Evolutionary conservation across 37 sponge, comb jelly and placozoan genomes (phyloP).

Genomic region (Corticium candelabrum): DNA sequence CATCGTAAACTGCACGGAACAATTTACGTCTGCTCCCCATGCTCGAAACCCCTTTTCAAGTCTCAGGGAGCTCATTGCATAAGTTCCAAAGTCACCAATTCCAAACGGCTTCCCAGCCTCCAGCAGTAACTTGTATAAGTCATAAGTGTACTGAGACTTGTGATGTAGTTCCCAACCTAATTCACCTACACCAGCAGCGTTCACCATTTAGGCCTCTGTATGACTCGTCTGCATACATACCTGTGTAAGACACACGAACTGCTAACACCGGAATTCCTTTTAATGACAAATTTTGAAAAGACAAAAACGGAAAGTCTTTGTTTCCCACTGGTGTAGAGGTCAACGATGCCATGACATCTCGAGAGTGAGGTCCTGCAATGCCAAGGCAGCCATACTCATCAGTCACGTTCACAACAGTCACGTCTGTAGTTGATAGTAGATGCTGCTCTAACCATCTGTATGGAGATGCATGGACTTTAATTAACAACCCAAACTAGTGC

Average conservation of each 20-base stretch:
- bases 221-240: slow-evolving; percentile 2
- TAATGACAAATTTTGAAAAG: slow-evolving; percentile 5
- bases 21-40: slow-evolving; percentile 31
- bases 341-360: slow-evolving; percentile 16
- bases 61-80: slow-evolving; percentile 21
- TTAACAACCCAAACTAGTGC: background rate
- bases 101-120: slow-evolving; percentile 15
- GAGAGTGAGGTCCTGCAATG: slow-evolving; percentile 26
- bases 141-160: background rate
- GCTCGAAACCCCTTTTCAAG: slow-evolving; percentile 30
- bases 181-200: slow-evolving; percentile 3
- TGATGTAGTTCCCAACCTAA: slow-evolving; percentile 30
- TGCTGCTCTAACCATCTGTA: slow-evolving; percentile 9
- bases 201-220: background rate
- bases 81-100: slow-evolving; percentile 25
- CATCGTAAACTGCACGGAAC: background rate
- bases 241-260: slow-evolving; percentile 25
- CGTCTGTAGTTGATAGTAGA: slow-evolving; percentile 11
- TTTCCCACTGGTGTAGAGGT: slow-evolving; percentile 2
- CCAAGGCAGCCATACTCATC: slow-evolving; percentile 25
- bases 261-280: background rate
- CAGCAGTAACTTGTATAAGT: slow-evolving; percentile 2
- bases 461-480: too few relatives aligned
- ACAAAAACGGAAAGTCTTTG: slow-evolving; percentile 23
- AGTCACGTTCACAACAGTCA: slow-evolving; percentile 23